These are phyloP conservation scores for Pachymerium ferrugineum DNA, from an alignment of 2,888 invertebrate genomes.

Conservation along the genomic window DNA sequence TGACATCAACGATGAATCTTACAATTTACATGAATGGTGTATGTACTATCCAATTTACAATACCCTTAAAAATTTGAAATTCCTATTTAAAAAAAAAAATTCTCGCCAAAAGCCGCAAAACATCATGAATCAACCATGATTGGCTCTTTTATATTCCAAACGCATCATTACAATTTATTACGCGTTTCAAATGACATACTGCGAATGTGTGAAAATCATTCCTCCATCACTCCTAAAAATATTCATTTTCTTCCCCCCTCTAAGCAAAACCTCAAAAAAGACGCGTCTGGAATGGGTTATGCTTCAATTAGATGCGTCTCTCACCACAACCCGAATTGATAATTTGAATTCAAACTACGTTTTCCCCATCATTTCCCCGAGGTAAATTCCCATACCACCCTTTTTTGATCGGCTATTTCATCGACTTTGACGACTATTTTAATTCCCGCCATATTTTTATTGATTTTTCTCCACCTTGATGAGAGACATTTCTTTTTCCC, in stretches of 20 bases:
- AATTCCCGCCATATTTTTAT: neutral
- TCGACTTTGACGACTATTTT: neutral
- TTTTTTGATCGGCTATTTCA: neutral
- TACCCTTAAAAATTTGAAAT: too few species aligned
- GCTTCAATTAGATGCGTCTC: neutral
- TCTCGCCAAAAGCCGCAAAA: neutral
- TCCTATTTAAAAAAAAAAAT: too few species aligned
- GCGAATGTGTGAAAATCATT: slow-evolving; percentile 1
- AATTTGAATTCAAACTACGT: slow-evolving; percentile 19
- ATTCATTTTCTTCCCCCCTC: neutral
- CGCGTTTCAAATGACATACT: neutral
- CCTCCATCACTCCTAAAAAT: too few species aligned
- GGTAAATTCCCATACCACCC: neutral
- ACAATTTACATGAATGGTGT: too few species aligned
- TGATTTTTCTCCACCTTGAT: neutral
- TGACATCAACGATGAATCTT: too few species aligned
- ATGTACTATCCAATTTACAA: too few species aligned
- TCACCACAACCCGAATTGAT: slow-evolving; percentile 1
- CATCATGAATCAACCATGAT: neutral
- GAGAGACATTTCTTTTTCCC: slow-evolving; percentile 10
- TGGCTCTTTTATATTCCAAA: neutral
- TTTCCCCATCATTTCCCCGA: neutral
- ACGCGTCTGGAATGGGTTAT: neutral
- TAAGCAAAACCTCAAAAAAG: neutral
- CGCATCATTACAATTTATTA: neutral